Evolutionary conservation across 2,113 vertebrate species (phyloP).

Genomic region (Piaya cayana): DNA sequence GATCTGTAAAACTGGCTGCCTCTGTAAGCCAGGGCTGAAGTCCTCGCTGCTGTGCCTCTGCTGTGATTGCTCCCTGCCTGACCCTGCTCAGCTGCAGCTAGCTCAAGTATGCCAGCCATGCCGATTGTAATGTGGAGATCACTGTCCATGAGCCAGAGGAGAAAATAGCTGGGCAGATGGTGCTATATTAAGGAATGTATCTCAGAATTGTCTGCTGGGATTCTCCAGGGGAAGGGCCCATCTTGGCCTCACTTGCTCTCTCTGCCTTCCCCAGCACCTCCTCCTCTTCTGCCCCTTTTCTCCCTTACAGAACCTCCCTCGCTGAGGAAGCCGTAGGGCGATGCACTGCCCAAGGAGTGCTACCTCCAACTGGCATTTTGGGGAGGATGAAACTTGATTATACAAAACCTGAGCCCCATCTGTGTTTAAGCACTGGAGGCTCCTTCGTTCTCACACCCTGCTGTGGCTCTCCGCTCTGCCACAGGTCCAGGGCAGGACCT

Average conservation of each 20-base stretch:
- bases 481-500: not conserved
- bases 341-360: not conserved
- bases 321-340: not conserved
- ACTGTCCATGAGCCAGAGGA: slow-evolving; percentile 4
- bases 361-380: not conserved
- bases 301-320: not conserved
- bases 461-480: not conserved
- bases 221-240: not conserved
- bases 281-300: not conserved
- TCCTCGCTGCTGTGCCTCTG: not conserved
- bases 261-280: not conserved
- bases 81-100: not conserved
- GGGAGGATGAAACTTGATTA: not conserved
- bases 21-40: not conserved
- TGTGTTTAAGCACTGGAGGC: not conserved
- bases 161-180: slow-evolving; percentile 60
- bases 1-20: not conserved
- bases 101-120: slow-evolving; percentile 49
- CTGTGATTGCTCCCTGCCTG: not conserved
- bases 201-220: slow-evolving; percentile 56
- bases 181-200: slow-evolving; percentile 57
- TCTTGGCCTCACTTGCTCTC: slow-evolving; percentile 62
- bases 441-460: not conserved
- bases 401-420: not conserved
- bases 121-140: slow-evolving; percentile 43